Conservation (phyloP, 2,888 invertebrate species). For the Agonopterix alstromeriana region DNA sequence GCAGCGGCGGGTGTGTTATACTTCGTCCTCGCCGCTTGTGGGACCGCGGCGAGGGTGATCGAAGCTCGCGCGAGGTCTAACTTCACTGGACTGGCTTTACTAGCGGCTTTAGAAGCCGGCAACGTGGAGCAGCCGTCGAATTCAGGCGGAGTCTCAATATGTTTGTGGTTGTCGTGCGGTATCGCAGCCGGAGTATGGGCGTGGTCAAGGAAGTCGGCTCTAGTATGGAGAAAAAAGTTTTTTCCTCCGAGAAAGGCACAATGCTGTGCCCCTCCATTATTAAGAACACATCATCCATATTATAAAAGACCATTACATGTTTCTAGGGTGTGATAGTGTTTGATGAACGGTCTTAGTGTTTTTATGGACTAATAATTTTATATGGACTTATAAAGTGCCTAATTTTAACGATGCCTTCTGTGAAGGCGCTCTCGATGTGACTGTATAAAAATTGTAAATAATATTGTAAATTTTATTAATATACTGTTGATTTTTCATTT, state of each 20-base stretch:
- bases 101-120: slow-evolving; percentile 68
- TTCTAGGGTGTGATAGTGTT: slow-evolving; percentile 50
- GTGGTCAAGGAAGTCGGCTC: slow-evolving; percentile 78
- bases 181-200: slow-evolving; percentile 81
- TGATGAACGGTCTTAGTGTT: slow-evolving; percentile 13
- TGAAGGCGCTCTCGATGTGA: slow-evolving; percentile 60
- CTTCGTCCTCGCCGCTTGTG: slow-evolving; percentile 82
- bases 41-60: slow-evolving; percentile 83
- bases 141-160: slow-evolving; percentile 50
- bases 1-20: slow-evolving; percentile 88
- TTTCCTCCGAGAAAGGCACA: slow-evolving; percentile 64
- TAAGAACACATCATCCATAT: slow-evolving; percentile 50
- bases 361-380: slow-evolving; percentile 6
- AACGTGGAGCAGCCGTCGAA: slow-evolving; percentile 31
- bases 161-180: slow-evolving; percentile 77
- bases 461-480: slow-evolving; percentile 47
- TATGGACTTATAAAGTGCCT: slow-evolving; percentile 28
- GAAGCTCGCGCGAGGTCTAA: slow-evolving; percentile 72
- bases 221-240: slow-evolving; percentile 75
- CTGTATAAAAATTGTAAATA: slow-evolving; percentile 57
- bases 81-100: slow-evolving; percentile 54
- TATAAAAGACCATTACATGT: slow-evolving; percentile 64
- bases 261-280: slow-evolving; percentile 52
- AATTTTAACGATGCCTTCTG: slow-evolving; percentile 51
- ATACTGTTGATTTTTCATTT: slow-evolving; percentile 64